These are phyloP conservation scores for Muscina levida DNA, from an alignment of 2,888 invertebrate genomes.

Conservation along the genomic window DNA sequence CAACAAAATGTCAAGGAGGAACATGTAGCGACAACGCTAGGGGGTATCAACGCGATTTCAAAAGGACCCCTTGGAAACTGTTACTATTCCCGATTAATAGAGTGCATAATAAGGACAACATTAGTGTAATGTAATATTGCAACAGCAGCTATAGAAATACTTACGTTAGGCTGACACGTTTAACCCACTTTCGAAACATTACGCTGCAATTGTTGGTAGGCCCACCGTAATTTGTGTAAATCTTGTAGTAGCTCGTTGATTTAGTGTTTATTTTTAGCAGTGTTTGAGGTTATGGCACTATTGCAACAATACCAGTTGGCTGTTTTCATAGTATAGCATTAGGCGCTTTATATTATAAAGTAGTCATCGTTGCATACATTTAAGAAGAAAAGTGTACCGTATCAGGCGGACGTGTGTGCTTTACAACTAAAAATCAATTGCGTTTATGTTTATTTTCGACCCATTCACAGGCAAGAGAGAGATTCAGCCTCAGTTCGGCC, in stretches of 20 bases:
- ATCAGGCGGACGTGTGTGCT: background rate
- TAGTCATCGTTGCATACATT: too few relatives aligned
- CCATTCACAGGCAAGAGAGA: too few relatives aligned
- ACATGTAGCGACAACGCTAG: too few relatives aligned
- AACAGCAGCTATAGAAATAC: constrained; percentile 47
- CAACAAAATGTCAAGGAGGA: constrained; percentile 36
- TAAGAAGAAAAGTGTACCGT: background rate
- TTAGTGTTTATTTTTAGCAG: background rate
- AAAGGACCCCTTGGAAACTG: too few relatives aligned
- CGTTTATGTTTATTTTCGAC: constrained; percentile 3
- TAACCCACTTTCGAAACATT: constrained; percentile 79
- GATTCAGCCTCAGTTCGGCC: too few relatives aligned
- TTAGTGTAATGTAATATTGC: background rate
- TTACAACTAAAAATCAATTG: background rate
- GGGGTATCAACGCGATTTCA: too few relatives aligned
- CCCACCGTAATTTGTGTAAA: background rate
- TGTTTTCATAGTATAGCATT: background rate
- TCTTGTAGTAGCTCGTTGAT: background rate
- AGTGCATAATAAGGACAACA: background rate
- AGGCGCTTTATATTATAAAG: background rate
- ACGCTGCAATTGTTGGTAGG: constrained; percentile 40
- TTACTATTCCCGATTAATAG: too few relatives aligned
- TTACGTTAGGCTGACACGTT: constrained; percentile 79
- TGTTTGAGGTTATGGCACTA: background rate
- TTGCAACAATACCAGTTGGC: background rate